phyloP scores from a whole-genome alignment of 2,888 invertebrate species.

The Eremobia ochroleuca region DNA sequence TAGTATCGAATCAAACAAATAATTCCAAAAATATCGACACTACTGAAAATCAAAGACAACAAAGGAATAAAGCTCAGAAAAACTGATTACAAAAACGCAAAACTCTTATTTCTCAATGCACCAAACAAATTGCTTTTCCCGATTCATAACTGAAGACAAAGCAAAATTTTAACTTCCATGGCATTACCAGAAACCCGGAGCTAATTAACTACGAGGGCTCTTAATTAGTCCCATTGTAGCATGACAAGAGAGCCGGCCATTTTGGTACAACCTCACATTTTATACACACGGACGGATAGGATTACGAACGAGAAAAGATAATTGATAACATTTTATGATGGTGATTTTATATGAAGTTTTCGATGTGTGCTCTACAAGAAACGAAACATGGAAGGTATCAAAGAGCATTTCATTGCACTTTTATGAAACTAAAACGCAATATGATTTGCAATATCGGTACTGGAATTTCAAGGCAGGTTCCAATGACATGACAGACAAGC shows the following conservation, averaged over 20 bases:
- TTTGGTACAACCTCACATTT: slow-evolving; percentile 77
- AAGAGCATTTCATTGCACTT: no score
- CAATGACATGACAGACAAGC: background rate
- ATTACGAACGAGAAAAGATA: slow-evolving; percentile 4
- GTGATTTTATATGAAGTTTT: background rate
- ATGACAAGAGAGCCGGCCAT: slow-evolving; percentile 87
- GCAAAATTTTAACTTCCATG: slow-evolving; percentile 77
- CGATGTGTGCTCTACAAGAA: background rate
- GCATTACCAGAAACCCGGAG: slow-evolving; percentile 82
- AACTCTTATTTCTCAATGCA: slow-evolving; percentile 39
- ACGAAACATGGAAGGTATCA: background rate
- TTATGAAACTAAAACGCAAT: background rate
- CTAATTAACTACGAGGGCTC: slow-evolving; percentile 86
- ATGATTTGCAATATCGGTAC: no score
- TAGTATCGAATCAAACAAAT: background rate
- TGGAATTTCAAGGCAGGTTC: background rate
- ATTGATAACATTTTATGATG: background rate
- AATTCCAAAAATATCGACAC: background rate
- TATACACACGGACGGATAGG: slow-evolving; percentile 75
- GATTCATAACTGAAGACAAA: slow-evolving; percentile 78
- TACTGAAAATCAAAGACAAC: background rate
- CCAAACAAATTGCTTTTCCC: slow-evolving; percentile 69
- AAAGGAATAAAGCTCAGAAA: background rate
- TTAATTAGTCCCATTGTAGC: slow-evolving; percentile 90
- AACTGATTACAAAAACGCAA: slow-evolving; percentile 22